Base-by-base conservation (phyloP, 2,888 invertebrate species). In the Idaea straminata region DNA sequence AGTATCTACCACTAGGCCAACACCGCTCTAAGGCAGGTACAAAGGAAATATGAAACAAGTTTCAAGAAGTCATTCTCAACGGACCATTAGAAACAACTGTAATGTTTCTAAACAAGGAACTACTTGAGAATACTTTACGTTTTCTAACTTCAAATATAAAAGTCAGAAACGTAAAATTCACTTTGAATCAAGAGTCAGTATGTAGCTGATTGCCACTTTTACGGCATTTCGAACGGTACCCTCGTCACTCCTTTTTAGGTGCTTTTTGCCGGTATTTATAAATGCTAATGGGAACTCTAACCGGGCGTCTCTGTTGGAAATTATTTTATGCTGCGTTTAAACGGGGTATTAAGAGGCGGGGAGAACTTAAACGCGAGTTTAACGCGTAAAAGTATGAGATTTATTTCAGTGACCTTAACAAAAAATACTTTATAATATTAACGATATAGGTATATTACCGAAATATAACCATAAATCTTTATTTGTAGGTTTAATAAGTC, bases 141-240 rank as follows among this genome's bases (percentile, higher is more conserved):
- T 77, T 78, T 74, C 74, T 79, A 78, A 77, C 77, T 75, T 77
- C 76, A 74, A 77, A 77, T 78, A 80, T 79, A 82, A 78, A 77
- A 81, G 77, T 78, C 77, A 77, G 73, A 74, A 80, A 79, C 77
- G 80, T 85, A 84, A 83, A 85, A 84, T 74, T 77, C 80, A 81
- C 83, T 88, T 86, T 86, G 83, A 85, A 84, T 84, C 82, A 78
- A 84, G 83, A 86, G 83, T 83, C 85, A 81, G 82, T 82, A 84
- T 82, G 81, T 81, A 82, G 83, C 83, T 86, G 87, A 87, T 88
- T 88, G 86, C 85, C 82, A 85, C 86, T 87, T 87, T 87, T 82
- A 87, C 87, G 84, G 85, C 77, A 79, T 88, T 86, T 79, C 81
- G 80, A 86, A 84, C 83, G 79, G 81, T 77, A 86, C 85, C 86